Evolutionary conservation across 2,888 invertebrate genomes (phyloP), one percentile per base, ranked within the genome.

Genomic region (Xylocampa areola): DNA sequence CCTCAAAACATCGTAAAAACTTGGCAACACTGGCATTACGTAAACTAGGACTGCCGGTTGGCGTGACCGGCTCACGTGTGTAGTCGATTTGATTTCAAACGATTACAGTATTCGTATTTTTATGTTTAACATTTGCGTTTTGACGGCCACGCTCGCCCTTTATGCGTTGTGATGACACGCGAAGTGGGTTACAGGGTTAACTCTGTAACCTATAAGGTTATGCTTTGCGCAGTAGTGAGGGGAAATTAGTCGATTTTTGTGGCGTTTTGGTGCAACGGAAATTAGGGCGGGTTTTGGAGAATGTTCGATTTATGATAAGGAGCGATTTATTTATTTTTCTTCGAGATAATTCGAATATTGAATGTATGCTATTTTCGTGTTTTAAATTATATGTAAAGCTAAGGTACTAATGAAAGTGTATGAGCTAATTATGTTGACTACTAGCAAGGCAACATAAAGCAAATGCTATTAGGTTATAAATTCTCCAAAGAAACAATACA

Each of bases 51-150:
- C 19, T 85, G 57, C 76, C 82, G 84, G 55, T 23, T 85, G 57
- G 77, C 82, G 84, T 85, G 84, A 54, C 71, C 52, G 49, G 45
- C 36, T 80, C 73, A 80, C 83, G 79, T 67, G 72, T 82, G 79
- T 71, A 69, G 36, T 32, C 64, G 73, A 60, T 69, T 54, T 72
- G 75, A 75, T 72, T 77, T 53, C 45, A 57, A 73, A 64, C 58
- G 73, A 79, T 81, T 76, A 66, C 71, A 62, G 52, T 52, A 71
- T 62, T 65, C 65, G 61, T 71, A 71, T 65, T 77, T 78, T 82
- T 77, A 79, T 74, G 68, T 68, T n/a, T 57, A 75, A 76, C 70
- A 69, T 70, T 81, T 79, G 80, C 76, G 69, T 68, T 73, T 73
- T 57, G 52, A 58, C 58, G 36, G 68, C 43, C 58, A 48, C 21